Conservation (phyloP, 2,113 vertebrate species). For the Sterrhoptilus dennistouni region DNA sequence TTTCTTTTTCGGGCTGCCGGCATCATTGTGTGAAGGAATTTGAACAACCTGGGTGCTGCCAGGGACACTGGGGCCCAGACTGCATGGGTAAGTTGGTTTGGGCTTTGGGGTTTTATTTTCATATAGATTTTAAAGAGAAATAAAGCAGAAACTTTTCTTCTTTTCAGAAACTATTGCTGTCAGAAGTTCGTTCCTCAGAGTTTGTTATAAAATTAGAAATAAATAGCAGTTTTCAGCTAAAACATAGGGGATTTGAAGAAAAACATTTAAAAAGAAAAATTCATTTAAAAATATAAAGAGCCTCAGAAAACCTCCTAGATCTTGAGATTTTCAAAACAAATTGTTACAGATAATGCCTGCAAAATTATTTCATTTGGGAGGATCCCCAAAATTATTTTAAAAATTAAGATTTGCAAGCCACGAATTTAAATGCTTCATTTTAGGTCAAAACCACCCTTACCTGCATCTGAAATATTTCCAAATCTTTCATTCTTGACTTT, state of each 20-base stretch:
- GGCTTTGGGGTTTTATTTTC: not conserved
- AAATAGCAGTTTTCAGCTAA: not conserved
- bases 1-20: constrained; percentile 71
- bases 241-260: not conserved
- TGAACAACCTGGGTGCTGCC: constrained; percentile 73
- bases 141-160: not conserved
- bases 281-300: not conserved
- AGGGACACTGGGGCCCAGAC: constrained; percentile 78
- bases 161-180: not conserved
- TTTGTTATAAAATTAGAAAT: not conserved
- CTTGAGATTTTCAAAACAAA: not conserved
- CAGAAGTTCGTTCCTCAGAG: not conserved
- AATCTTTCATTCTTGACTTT: not conserved
- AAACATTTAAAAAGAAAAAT: not conserved
- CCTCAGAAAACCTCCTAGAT: not conserved
- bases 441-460: not conserved
- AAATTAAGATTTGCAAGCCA: not conserved
- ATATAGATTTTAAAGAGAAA: not conserved
- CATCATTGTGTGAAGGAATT: constrained; percentile 69
- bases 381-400: not conserved
- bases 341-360: not conserved
- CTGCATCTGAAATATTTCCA: not conserved
- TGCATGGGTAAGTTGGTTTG: constrained; percentile 73
- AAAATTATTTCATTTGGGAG: not conserved
- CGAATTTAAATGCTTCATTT: not conserved